Evolutionary conservation across 1,140 invertebrate species (phyloP).

Genomic region (Cephus cinctus): DNA sequence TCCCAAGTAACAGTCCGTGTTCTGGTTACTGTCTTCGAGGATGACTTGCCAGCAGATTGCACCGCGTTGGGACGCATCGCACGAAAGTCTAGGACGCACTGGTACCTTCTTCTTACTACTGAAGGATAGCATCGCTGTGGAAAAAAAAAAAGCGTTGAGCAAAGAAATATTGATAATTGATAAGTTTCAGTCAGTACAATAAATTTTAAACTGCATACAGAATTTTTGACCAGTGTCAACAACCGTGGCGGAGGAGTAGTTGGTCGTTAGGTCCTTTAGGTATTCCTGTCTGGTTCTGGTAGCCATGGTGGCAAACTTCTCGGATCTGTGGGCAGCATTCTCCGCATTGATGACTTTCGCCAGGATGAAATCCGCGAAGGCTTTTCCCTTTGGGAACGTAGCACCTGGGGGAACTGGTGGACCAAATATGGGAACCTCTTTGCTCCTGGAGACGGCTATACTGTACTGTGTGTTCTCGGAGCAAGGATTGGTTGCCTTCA

Average conservation of each 20-base stretch:
- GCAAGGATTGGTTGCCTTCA: conserved; percentile 86
- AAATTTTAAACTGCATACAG: conserved; percentile 62
- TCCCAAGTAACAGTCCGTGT: conserved; percentile 79
- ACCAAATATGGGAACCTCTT: conserved; percentile 94
- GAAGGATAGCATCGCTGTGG: conserved; percentile 66
- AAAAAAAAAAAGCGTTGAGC: conserved; percentile 17
- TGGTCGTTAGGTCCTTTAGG: conserved; percentile 86
- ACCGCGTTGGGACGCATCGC: conserved; percentile 67
- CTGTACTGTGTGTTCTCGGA: conserved; percentile 88
- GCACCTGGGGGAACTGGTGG: conserved; percentile 85
- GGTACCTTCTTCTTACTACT: conserved; percentile 73
- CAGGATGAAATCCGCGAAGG: conserved; percentile 90
- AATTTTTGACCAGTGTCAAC: conserved; percentile 88
- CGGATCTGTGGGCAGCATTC: conserved; percentile 92
- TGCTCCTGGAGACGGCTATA: conserved; percentile 89
- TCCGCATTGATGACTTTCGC: conserved; percentile 98
- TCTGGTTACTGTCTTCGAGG: conserved; percentile 69
- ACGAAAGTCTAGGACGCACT: conserved; percentile 65
- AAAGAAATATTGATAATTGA: conserved; percentile 10
- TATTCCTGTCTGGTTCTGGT: conserved; percentile 94
- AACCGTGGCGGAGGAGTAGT: conserved; percentile 78
- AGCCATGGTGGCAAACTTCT: conserved; percentile 97
- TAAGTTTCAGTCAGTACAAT: not conserved
- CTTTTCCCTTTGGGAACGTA: conserved; percentile 82
- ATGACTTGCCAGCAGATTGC: conserved; percentile 79